These are phyloP conservation scores for Morus bassanus DNA, from an alignment of 2,797 vertebrate species.

Conservation along the genomic window DNA sequence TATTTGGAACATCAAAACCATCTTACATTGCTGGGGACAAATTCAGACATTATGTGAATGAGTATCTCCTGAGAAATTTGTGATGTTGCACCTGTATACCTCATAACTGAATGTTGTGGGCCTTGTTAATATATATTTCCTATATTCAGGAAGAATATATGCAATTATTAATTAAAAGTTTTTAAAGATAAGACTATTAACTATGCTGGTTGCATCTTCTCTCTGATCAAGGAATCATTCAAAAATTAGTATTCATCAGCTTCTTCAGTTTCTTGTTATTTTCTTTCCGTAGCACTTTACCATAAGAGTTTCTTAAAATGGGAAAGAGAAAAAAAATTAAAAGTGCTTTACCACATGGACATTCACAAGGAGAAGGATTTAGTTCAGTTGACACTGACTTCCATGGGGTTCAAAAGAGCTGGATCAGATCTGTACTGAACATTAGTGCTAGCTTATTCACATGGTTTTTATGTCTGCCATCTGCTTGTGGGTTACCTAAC, in stretches of 20 bases:
- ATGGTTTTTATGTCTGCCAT: rapidly evolving
- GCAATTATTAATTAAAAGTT: neutral
- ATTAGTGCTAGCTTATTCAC: neutral
- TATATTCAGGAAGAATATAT: neutral
- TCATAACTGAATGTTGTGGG: neutral
- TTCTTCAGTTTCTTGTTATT: neutral
- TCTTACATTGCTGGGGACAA: neutral
- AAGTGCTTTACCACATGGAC: neutral
- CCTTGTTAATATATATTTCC: neutral
- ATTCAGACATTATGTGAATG: neutral
- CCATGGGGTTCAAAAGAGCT: neutral
- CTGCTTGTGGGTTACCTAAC: neutral
- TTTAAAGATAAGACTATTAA: neutral
- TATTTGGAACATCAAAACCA: neutral
- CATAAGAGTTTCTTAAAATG: neutral
- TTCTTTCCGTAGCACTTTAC: neutral
- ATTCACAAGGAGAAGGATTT: neutral
- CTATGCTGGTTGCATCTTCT: neutral
- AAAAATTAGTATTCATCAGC: conserved; percentile 35
- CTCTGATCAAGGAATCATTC: conserved; percentile 1
- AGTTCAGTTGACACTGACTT: neutral
- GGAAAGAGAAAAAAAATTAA: neutral
- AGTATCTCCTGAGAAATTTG: neutral
- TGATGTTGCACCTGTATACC: neutral
- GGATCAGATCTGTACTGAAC: neutral